phyloP scores from a whole-genome alignment of 2,888 invertebrate species.

The Biston stratarius region DNA sequence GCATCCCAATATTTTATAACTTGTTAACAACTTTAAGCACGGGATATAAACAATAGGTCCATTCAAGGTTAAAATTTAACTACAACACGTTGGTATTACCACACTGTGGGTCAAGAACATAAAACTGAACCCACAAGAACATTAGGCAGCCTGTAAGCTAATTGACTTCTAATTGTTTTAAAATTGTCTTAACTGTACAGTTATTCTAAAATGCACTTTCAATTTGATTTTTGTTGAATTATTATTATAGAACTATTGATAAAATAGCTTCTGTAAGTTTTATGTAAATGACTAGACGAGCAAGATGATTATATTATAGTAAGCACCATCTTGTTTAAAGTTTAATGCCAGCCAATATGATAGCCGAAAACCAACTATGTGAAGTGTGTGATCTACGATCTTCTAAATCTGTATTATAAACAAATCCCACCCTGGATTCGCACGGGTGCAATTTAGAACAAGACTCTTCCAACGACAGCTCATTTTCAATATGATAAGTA shows the following conservation, averaged over 20 bases:
- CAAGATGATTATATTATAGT: too few relatives aligned
- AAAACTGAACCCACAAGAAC: neutral
- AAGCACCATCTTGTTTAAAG: too few relatives aligned
- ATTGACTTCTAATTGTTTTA: constrained; percentile 12
- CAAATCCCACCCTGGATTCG: too few relatives aligned
- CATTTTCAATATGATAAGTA: too few relatives aligned
- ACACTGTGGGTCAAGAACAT: neutral
- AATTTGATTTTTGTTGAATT: neutral
- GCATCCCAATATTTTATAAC: neutral
- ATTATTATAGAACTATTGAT: neutral
- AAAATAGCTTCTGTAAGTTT: neutral
- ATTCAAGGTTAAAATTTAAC: constrained; percentile 8
- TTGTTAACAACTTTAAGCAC: neutral
- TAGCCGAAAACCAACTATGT: too few relatives aligned
- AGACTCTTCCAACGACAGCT: too few relatives aligned
- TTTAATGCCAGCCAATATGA: too few relatives aligned
- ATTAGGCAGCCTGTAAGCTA: constrained; percentile 8
- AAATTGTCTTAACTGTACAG: neutral
- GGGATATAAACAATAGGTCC: neutral
- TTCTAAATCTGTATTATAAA: too few relatives aligned
- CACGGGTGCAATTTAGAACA: too few relatives aligned
- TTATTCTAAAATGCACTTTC: neutral
- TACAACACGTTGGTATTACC: neutral
- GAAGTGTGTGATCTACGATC: too few relatives aligned
- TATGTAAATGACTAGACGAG: too few relatives aligned